Evolutionary conservation across 2,888 invertebrate species (phyloP).

Genomic region (Ceriagrion tenellum): DNA sequence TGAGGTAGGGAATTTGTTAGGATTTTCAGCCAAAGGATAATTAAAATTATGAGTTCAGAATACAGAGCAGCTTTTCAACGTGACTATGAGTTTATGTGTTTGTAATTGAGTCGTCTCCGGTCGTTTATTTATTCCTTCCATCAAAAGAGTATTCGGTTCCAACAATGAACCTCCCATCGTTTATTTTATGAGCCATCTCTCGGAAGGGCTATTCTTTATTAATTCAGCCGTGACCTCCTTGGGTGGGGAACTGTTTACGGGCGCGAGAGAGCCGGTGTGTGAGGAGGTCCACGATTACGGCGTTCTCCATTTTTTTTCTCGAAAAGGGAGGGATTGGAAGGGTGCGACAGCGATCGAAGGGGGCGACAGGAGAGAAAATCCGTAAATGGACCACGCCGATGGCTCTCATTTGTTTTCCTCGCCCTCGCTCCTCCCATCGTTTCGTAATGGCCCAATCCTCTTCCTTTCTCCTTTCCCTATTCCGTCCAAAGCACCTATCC

Average conservation of each 20-base stretch:
- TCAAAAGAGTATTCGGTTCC: not conserved
- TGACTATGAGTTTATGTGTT: no score
- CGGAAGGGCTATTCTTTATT: constrained; percentile 15
- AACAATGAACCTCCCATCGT: not conserved
- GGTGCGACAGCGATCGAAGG: no score
- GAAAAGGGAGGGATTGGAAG: no score
- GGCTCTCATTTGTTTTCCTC: constrained; percentile 7
- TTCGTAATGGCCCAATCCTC: not conserved
- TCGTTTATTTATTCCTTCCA: not conserved
- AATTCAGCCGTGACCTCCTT: constrained; percentile 22
- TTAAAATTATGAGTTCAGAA: no score
- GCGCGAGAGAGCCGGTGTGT: not conserved
- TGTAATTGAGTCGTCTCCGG: no score
- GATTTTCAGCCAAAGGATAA: no score
- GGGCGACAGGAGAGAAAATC: not conserved
- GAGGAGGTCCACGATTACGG: not conserved
- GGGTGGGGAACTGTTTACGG: not conserved
- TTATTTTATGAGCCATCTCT: constrained; percentile 21
- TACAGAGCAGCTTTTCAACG: no score
- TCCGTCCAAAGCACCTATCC: not conserved
- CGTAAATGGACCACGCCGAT: constrained; percentile 15
- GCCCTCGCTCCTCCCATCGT: not conserved
- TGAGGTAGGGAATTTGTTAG: no score
- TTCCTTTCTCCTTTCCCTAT: not conserved
- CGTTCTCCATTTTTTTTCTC: no score